These are phyloP conservation scores for Lepidostoma basale DNA, from an alignment of 1,140 invertebrate genomes.

Conservation along the genomic window DNA sequence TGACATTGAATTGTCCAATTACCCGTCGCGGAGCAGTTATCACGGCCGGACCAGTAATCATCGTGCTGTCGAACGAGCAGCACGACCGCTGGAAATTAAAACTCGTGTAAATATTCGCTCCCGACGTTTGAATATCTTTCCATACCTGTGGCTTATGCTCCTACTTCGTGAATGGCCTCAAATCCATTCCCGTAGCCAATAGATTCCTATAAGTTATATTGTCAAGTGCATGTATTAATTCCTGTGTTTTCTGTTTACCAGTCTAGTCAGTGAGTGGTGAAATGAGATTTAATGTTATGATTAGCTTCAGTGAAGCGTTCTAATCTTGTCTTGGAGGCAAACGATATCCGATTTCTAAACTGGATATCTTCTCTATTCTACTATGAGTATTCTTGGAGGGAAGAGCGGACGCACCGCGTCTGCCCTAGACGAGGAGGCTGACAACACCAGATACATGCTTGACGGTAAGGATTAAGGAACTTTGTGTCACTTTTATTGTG, in stretches of 20 bases:
- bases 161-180: too few species aligned
- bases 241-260: neutral
- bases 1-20: constrained; percentile 36
- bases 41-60: constrained; percentile 31
- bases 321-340: neutral
- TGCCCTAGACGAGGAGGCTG: constrained; percentile 28
- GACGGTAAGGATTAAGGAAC: constrained; percentile 44
- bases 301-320: neutral
- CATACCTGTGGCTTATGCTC: too few species aligned
- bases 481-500: too few species aligned
- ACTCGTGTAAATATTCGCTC: too few species aligned
- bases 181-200: too few species aligned
- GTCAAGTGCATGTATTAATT: too few species aligned
- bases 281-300: constrained; percentile 7
- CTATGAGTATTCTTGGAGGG: constrained; percentile 37
- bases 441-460: constrained; percentile 42
- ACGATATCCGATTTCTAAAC: constrained; percentile 20
- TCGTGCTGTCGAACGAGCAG: constrained; percentile 6
- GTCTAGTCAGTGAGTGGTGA: neutral
- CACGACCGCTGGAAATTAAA: constrained; percentile 3
- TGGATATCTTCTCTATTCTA: constrained; percentile 15
- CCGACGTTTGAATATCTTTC: too few species aligned
- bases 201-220: too few species aligned
- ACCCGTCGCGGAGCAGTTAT: constrained; percentile 25
- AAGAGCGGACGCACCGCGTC: constrained; percentile 19